Evolutionary conservation across 2,888 invertebrate species (phyloP).

Genomic region (Eupithecia subumbrata): DNA sequence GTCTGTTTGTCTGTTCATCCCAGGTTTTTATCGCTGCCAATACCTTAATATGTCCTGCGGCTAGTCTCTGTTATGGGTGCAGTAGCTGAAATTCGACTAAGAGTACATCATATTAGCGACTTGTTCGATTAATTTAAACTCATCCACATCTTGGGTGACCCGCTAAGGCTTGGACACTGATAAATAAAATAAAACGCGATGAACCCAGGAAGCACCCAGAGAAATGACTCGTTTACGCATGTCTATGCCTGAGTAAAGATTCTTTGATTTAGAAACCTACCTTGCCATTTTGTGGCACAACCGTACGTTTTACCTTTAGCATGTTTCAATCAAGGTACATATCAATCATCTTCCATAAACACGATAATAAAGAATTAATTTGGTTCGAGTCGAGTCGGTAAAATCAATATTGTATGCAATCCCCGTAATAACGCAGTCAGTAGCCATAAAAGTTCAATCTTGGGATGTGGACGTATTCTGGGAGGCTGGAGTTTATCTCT

Average conservation of each 20-base stretch:
- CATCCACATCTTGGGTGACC: too few relatives aligned
- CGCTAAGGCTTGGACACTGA: neutral
- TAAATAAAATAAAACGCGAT: neutral
- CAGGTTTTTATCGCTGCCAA: neutral
- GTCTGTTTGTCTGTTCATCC: neutral
- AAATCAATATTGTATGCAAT: slow-evolving; percentile 76
- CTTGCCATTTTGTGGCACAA: neutral
- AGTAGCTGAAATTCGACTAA: too few relatives aligned
- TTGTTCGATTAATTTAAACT: too few relatives aligned
- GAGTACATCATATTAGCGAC: too few relatives aligned
- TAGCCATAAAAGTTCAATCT: slow-evolving; percentile 66
- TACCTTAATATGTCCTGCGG: too few relatives aligned
- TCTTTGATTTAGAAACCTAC: neutral
- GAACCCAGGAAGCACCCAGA: neutral
- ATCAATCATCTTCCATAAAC: slow-evolving; percentile 28
- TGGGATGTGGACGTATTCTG: slow-evolving; percentile 56
- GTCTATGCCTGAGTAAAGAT: neutral
- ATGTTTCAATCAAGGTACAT: slow-evolving; percentile 26
- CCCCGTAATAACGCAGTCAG: slow-evolving; percentile 58
- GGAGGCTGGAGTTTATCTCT: neutral
- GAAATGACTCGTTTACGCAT: neutral
- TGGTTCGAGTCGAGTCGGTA: slow-evolving; percentile 44
- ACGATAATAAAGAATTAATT: slow-evolving; percentile 51
- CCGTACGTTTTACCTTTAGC: slow-evolving; percentile 2
- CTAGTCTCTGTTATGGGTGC: too few relatives aligned